Evolutionary conservation across 1,140 invertebrate genomes (phyloP).

Genomic region (Papilio glaucus): DNA sequence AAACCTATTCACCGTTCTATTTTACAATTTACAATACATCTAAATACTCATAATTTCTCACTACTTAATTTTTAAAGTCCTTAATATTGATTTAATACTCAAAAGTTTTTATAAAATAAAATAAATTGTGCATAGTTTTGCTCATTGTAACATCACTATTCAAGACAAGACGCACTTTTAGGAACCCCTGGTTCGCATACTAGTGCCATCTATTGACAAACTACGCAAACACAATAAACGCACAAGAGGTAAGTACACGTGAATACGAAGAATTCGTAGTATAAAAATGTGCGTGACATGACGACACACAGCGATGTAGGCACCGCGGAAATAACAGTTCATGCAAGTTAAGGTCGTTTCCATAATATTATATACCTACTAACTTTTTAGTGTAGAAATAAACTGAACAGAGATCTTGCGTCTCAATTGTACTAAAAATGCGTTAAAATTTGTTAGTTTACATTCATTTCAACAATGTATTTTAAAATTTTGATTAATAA

Average conservation of each 20-base stretch:
- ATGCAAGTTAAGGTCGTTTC: constrained; percentile 66
- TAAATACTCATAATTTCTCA: background rate
- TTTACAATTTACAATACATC: background rate
- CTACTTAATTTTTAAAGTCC: background rate
- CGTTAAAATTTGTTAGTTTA: no score
- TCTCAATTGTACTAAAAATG: no score
- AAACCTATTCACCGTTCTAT: background rate
- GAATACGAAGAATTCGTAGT: constrained; percentile 42
- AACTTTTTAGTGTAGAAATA: no score
- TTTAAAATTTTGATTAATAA: no score
- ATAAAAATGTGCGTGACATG: constrained; percentile 63
- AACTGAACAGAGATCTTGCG: background rate
- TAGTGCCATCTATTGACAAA: constrained; percentile 54
- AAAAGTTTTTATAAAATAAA: background rate
- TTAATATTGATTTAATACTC: background rate
- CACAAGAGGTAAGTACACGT: constrained; percentile 25
- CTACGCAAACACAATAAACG: constrained; percentile 18
- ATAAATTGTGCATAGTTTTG: background rate
- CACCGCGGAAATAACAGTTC: constrained; percentile 64
- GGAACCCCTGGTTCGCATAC: constrained; percentile 39
- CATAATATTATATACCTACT: constrained; percentile 47
- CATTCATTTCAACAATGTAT: no score
- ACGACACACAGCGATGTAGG: constrained; percentile 46
- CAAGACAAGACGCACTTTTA: constrained; percentile 46
- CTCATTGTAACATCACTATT: constrained; percentile 14